Conservation (phyloP, 35 echinoderm and acorn worm species). For the Heliocidaris tuberculata region DNA sequence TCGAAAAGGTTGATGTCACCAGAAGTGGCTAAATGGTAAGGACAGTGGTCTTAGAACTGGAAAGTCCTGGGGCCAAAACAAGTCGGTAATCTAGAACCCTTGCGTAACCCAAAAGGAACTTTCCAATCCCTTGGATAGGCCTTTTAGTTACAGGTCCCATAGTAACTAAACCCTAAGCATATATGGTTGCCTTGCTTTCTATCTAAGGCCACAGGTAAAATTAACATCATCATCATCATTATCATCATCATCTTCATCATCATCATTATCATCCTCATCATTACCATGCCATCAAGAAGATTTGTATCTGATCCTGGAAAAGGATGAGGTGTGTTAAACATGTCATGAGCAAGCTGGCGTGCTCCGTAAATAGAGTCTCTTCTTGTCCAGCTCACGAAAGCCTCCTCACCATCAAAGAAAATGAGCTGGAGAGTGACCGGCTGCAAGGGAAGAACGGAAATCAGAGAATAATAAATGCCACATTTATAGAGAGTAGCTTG, state of each 20-base stretch:
- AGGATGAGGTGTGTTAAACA: slow-evolving; percentile 61
- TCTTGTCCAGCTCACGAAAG: slow-evolving; percentile 64
- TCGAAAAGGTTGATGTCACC: no score
- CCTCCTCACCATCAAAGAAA: slow-evolving; percentile 97
- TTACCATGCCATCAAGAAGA: slow-evolving; percentile 88
- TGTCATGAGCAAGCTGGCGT: slow-evolving; percentile 69
- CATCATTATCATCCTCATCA: not conserved
- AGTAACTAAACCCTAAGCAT: no score
- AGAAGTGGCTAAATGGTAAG: no score
- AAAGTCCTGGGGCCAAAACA: no score
- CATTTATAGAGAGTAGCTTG: not conserved
- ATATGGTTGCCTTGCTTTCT: no score
- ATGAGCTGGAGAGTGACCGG: slow-evolving; percentile 83
- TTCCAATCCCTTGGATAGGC: no score
- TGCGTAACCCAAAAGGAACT: no score
- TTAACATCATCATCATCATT: no score
- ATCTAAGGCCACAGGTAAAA: no score
- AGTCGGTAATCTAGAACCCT: no score
- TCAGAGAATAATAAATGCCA: not conserved
- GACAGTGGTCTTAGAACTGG: no score
- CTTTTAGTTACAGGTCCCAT: no score
- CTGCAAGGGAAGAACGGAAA: slow-evolving; percentile 51
- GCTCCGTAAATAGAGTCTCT: slow-evolving; percentile 80
- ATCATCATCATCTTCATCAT: not conserved
- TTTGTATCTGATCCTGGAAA: slow-evolving; percentile 23